Evolutionary conservation across 2,888 invertebrate species (phyloP).

Genomic region (Mythimna lalbum): DNA sequence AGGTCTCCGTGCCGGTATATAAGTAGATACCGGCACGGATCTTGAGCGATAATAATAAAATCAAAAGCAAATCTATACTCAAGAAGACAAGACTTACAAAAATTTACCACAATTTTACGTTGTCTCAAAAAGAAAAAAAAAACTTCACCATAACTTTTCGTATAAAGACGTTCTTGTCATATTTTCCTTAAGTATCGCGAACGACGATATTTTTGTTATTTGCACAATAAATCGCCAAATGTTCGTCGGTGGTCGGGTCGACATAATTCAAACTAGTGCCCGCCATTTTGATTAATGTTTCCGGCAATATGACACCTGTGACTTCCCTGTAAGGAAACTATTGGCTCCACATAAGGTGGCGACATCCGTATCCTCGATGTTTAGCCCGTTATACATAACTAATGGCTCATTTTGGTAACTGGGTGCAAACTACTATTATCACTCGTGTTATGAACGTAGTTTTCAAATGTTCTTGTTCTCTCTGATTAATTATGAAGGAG

Average conservation of each 20-base stretch:
- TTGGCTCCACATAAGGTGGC: slow-evolving; percentile 59
- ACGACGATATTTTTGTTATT: slow-evolving; percentile 33
- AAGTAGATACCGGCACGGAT: too few relatives aligned
- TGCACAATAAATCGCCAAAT: slow-evolving; percentile 45
- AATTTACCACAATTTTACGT: not conserved
- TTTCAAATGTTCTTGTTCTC: not conserved
- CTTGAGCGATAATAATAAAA: too few relatives aligned
- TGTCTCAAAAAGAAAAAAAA: not conserved
- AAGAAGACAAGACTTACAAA: not conserved
- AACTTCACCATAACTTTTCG: not conserved
- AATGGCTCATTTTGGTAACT: slow-evolving; percentile 33
- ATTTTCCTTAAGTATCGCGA: slow-evolving; percentile 26
- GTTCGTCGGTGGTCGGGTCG: slow-evolving; percentile 67
- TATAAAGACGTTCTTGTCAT: slow-evolving; percentile 1
- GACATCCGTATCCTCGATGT: slow-evolving; percentile 52
- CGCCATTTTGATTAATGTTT: slow-evolving; percentile 72
- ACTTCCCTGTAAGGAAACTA: slow-evolving; percentile 64
- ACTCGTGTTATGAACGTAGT: slow-evolving; percentile 22
- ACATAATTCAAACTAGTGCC: slow-evolving; percentile 60
- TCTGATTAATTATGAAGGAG: not conserved
- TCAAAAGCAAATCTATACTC: too few relatives aligned
- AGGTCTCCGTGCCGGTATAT: too few relatives aligned
- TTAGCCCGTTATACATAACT: slow-evolving; percentile 34
- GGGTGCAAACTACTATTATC: slow-evolving; percentile 28
- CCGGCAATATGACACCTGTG: slow-evolving; percentile 72